Conservation (phyloP, 2,797 vertebrate genomes). For the Tiaroga cobitis region DNA sequence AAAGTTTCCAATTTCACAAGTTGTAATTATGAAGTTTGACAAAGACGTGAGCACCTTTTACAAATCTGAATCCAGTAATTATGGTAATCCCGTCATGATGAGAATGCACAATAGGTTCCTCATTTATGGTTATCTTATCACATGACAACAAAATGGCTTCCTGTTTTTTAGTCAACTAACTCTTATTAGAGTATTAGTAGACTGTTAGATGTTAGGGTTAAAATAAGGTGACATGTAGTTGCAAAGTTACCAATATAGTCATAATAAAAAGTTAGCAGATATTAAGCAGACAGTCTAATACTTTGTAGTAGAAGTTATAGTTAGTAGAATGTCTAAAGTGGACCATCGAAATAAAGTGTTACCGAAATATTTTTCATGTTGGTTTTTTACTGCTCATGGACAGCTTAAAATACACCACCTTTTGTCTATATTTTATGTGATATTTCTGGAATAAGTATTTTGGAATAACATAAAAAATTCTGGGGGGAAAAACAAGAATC, state of each 20-base stretch:
- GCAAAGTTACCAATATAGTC: background rate
- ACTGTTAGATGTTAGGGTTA: background rate
- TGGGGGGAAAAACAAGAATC: background rate
- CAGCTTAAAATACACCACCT: background rate
- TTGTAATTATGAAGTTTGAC: background rate
- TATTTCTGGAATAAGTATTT: too few species aligned
- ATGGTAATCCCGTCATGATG: background rate
- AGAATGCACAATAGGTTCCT: background rate
- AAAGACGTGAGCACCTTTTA: background rate
- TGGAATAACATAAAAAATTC: background rate
- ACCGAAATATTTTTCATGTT: background rate
- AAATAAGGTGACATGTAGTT: background rate
- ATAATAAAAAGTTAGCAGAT: too few species aligned
- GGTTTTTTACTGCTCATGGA: background rate
- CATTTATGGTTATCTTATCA: background rate
- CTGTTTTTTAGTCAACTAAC: background rate
- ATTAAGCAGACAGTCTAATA: too few species aligned
- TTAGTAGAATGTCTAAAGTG: too few species aligned
- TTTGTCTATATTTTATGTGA: background rate
- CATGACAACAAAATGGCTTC: background rate
- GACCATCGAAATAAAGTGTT: background rate
- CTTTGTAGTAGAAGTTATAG: background rate
- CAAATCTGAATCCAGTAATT: background rate
- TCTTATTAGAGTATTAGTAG: too few species aligned
- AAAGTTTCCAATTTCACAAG: background rate